Evolutionary conservation across 92 coral and sea anemone species (phyloP), one percentile per base, ranked within the genome.

Genomic region (Porites rus): DNA sequence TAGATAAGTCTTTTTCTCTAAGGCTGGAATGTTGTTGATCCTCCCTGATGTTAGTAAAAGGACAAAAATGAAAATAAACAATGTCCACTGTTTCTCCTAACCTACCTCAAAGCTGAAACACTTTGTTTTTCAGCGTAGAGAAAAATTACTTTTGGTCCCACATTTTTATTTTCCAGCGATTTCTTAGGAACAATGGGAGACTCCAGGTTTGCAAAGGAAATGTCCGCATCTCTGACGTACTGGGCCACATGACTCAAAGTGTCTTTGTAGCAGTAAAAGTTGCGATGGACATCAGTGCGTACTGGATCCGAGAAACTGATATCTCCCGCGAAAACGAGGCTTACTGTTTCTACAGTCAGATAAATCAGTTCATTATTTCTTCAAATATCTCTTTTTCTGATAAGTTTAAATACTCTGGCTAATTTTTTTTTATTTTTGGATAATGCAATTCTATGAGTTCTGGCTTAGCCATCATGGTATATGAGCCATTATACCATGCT

Each of bases 291-390:
- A 74, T 72, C 88, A 54, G 74, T 74, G 24, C 92, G 82, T 17
- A 87, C 86, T 3, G 92, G 86, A 56, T 88, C 90, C 59, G 81
- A 83, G 22, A 90, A 90, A 66, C 66, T 85, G 71, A 90, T 86
- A 60, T 90, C 92, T 24, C 92, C 92, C n/a, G 83, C 86, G 75
- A 90, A 90, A 69, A 85, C 72, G 46, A 90, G 77, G 19, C 85
- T 76, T 22, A 90, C 38, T 6, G 80, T 61, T 9, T 89, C 92
- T 89, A 46, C 38, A 64, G 81, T 38, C 46, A 38, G 46, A 38
- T 38, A 38, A 38, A 38, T 38, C 46, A 38, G 5, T 38, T 38
- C 46, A 38, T 38, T 38, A 38, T 38, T 38, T 38, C 46, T 38
- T 38, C 46, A 38, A 38, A 38, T 38, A 38, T 38, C 46, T 4